These are phyloP conservation scores for Eupleurogrammus muticus DNA, from an alignment of 2,797 vertebrate genomes.

Conservation along the genomic window DNA sequence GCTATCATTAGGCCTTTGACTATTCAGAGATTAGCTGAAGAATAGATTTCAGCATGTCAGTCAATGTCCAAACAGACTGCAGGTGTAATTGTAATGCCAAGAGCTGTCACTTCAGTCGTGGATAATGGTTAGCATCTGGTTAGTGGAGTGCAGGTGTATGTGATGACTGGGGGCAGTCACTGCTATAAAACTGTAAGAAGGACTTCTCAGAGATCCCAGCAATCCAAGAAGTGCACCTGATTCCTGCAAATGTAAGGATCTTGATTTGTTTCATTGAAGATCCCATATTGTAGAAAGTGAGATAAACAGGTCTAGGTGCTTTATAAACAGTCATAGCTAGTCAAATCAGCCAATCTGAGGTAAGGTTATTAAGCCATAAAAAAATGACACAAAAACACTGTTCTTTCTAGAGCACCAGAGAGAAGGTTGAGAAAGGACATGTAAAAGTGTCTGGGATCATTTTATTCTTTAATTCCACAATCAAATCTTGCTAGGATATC, in stretches of 20 bases:
- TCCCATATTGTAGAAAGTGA: too few relatives aligned
- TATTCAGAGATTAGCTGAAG: slow-evolving; percentile 9
- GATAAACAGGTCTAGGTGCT: too few relatives aligned
- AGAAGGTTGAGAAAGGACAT: too few relatives aligned
- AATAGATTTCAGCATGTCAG: not conserved
- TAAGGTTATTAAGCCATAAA: too few relatives aligned
- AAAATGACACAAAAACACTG: too few relatives aligned
- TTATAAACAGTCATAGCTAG: too few relatives aligned
- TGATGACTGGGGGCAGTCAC: slow-evolving; percentile 88
- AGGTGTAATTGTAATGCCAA: slow-evolving; percentile 92
- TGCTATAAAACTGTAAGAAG: slow-evolving; percentile 91
- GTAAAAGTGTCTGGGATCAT: too few relatives aligned
- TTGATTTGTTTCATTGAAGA: too few relatives aligned
- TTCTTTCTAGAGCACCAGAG: too few relatives aligned
- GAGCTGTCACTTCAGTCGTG: slow-evolving; percentile 90
- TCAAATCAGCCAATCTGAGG: too few relatives aligned
- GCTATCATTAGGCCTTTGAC: not conserved
- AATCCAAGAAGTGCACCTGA: slow-evolving; percentile 86
- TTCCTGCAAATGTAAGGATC: slow-evolving; percentile 90
- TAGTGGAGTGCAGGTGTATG: slow-evolving; percentile 91
- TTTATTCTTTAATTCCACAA: too few relatives aligned
- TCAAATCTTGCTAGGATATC: too few relatives aligned
- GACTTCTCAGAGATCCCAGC: slow-evolving; percentile 90
- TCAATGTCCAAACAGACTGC: slow-evolving; percentile 83
- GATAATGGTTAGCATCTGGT: slow-evolving; percentile 86